Conservation (phyloP, 2,888 invertebrate genomes). For the Hirtodrosophila trivittata region DNA sequence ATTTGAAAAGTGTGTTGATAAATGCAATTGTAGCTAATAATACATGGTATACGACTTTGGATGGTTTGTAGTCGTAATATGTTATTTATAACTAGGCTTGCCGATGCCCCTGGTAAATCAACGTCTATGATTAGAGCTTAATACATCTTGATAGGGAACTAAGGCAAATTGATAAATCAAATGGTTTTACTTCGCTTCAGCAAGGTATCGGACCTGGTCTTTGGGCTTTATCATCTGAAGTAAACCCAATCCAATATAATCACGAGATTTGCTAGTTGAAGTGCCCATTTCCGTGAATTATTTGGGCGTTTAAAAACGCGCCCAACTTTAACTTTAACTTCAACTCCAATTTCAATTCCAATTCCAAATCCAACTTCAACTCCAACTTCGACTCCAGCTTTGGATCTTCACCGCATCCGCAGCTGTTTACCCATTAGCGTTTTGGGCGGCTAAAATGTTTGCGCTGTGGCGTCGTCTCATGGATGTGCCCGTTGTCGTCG, state of each 20-base stretch:
- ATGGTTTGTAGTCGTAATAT: slow-evolving; percentile 16
- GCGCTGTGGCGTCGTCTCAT: slow-evolving; percentile 53
- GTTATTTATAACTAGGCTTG: slow-evolving; percentile 44
- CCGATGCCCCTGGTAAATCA: slow-evolving; percentile 60
- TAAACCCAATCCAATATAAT: slow-evolving; percentile 52
- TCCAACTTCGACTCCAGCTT: slow-evolving; percentile 33
- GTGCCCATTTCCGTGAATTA: slow-evolving; percentile 51
- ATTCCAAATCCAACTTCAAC: slow-evolving; percentile 20
- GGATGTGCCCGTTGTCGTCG: slow-evolving; percentile 11
- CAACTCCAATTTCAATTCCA: slow-evolving; percentile 13
- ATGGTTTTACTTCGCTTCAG: slow-evolving; percentile 39
- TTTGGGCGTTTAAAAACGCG: slow-evolving; percentile 40
- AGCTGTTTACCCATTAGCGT: slow-evolving; percentile 82
- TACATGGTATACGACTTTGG: slow-evolving; percentile 48
- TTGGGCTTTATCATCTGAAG: slow-evolving; percentile 34
- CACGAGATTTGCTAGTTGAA: slow-evolving; percentile 50
- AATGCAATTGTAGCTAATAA: slow-evolving; percentile 63
- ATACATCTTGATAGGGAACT: slow-evolving; percentile 67
- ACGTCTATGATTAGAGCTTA: slow-evolving; percentile 73
- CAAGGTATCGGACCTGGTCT: not conserved
- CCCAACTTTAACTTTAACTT: slow-evolving; percentile 7
- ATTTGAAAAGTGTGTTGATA: slow-evolving; percentile 55
- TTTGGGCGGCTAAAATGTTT: slow-evolving; percentile 73
- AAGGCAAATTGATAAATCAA: slow-evolving; percentile 68
- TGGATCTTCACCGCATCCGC: slow-evolving; percentile 63